Percentiles rank a stretch among this genome's conserved stretches.
Evolutionary conservation across 2,797 vertebrate genomes (phyloP).

Genomic region (Alectoris magna): DNA sequence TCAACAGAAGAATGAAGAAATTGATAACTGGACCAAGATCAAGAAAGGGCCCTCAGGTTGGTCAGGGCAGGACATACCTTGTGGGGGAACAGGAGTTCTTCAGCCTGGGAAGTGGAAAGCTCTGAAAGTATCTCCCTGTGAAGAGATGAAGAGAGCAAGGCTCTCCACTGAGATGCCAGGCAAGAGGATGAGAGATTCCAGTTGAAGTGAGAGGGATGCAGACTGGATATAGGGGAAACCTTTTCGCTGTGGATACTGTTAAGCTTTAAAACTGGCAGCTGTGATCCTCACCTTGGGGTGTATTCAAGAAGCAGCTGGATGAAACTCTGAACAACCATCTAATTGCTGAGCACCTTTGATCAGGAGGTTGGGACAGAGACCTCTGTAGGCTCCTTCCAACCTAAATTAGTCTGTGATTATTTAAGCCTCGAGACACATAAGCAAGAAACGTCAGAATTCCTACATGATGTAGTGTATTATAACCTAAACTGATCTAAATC

Average conservation of each 20-base stretch:
- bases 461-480: rapidly evolving
- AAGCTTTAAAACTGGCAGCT: not conserved
- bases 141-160: rapidly evolving
- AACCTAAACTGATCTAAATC: not conserved
- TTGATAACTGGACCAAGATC: rapidly evolving
- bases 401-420: not conserved
- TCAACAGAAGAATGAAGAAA: rapidly evolving
- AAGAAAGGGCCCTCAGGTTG: rapidly evolving
- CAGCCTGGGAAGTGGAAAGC: not conserved
- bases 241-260: not conserved
- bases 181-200: not conserved
- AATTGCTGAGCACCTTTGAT: rapidly evolving
- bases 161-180: rapidly evolving
- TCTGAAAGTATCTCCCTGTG: not conserved
- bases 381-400: not conserved
- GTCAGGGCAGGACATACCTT: rapidly evolving
- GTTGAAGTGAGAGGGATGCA: not conserved
- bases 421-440: not conserved
- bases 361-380: not conserved
- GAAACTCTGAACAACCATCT: not conserved
- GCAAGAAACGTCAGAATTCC: not conserved
- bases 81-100: not conserved
- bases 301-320: not conserved
- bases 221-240: rapidly evolving
- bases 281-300: rapidly evolving